phyloP scores from a whole-genome alignment of 1,140 invertebrate genomes.

The Ridgeia piscesae region DNA sequence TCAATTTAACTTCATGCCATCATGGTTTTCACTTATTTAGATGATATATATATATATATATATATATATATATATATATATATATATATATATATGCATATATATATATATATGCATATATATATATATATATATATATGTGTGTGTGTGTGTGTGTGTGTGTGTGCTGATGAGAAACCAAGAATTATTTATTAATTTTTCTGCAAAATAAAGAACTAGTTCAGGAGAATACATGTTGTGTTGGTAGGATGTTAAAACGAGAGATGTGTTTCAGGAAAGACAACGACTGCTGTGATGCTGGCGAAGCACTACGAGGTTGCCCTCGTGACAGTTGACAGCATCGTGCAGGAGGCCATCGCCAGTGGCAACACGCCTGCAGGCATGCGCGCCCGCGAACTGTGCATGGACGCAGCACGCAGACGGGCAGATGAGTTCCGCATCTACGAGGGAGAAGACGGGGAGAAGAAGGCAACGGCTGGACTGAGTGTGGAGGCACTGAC shows the following conservation, averaged over 20 bases:
- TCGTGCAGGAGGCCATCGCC: constrained; percentile 56
- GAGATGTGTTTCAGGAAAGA: constrained; percentile 42
- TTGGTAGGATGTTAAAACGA: neutral
- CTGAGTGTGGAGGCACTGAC: constrained; percentile 55
- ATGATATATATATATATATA: no score
- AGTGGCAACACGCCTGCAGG: constrained; percentile 52
- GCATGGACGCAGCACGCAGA: constrained; percentile 51
- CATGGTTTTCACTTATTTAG: no score
- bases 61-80: no score
- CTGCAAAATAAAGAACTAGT: no score
- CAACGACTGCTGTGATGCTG: constrained; percentile 45
- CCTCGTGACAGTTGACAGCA: constrained; percentile 52
- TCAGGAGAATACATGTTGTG: no score
- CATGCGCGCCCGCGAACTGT: constrained; percentile 49
- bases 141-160: no score
- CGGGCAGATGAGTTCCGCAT: constrained; percentile 45
- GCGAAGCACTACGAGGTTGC: constrained; percentile 56
- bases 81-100: no score
- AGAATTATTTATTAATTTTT: no score
- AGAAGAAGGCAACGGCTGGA: constrained; percentile 41
- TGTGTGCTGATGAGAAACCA: no score
- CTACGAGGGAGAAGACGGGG: constrained; percentile 46
- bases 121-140: no score
- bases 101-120: no score
- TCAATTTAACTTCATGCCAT: no score